Evolutionary conservation across 2,113 vertebrate species (phyloP), one percentile per base, ranked within the genome.

Genomic region (Lophius piscatorius): DNA sequence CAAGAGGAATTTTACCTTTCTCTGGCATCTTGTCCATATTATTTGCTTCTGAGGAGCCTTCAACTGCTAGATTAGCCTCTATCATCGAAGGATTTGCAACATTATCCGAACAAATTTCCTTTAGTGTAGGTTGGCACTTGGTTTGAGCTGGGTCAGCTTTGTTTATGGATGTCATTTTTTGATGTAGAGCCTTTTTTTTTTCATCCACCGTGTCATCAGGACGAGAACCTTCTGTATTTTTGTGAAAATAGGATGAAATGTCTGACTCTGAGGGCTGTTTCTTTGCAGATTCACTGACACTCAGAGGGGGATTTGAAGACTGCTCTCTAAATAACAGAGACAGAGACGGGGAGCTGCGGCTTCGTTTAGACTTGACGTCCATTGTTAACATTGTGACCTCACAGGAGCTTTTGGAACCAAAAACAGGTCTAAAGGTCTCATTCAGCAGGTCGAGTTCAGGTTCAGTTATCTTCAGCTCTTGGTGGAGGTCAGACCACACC

Each of bases 391-490:
- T 84, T 5, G 36, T 36, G 44, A 64, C 70, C 24, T 79, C 76
- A 13, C 9, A 55, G 10, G 58, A 40, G 26, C 63, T 84, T 13
- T 64, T 68, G 23, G 78, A 57, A 35, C 41, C 6, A 3, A 75
- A 68, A 46, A 63, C 66, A 0, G 84, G 56, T 45, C 83, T 85
- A 4, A 72, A 76, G 3, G 78, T 81, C 16, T 84, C 82, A 52
- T 85, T 59, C 44, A 75, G 46, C 31, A 68, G 47, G 17, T 93
- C 91, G 39, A 93, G 91, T 68, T 97, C 93, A 33, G 94, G 88
- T 74, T 96, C 94, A 0, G 93, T 90, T 54, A 95, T 95, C 87
- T 92, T 94, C 64, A 96, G 83, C 64, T 97, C 93, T 21, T 93
- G 92, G 62, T 94, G 91, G 74, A 91, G 88, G 47, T 94, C 91